phyloP scores from a whole-genome alignment of 2,888 invertebrate species.

The Tetramorium bicarinatum region DNA sequence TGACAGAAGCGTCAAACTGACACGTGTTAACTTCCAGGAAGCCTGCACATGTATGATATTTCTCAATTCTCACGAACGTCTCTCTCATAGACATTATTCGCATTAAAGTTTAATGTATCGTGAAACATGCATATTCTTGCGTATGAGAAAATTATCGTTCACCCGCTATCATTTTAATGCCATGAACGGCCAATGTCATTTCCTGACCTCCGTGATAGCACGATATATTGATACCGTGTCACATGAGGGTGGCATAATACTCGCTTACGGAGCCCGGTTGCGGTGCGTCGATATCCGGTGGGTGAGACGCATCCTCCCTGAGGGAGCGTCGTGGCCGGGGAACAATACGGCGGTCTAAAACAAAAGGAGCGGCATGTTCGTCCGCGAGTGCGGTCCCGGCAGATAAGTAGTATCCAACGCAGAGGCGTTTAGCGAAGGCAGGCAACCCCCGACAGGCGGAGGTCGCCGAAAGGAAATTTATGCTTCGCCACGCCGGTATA shows the following conservation, averaged over 20 bases:
- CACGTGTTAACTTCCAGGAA: not conserved
- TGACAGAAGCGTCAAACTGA: constrained; percentile 30
- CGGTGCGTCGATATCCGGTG: constrained; percentile 61
- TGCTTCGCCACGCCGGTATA: constrained; percentile 71
- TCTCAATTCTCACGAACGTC: constrained; percentile 37
- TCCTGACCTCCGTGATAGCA: constrained; percentile 21
- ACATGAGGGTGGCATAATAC: constrained; percentile 40
- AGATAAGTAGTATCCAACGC: constrained; percentile 73
- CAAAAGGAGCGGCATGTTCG: constrained; percentile 69
- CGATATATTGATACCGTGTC: constrained; percentile 18
- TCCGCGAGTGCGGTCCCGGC: constrained; percentile 61
- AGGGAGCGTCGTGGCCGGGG: constrained; percentile 53
- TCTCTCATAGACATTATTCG: not conserved
- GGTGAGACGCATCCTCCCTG: constrained; percentile 48
- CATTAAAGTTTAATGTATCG: constrained; percentile 42
- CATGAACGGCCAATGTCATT: constrained; percentile 36
- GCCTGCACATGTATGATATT: constrained; percentile 12
- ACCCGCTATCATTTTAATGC: constrained; percentile 27
- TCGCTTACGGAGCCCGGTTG: constrained; percentile 11
- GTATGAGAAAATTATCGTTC: constrained; percentile 21
- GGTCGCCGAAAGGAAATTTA: constrained; percentile 72
- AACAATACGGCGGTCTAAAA: constrained; percentile 70
- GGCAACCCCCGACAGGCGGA: constrained; percentile 28
- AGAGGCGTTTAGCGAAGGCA: constrained; percentile 51
- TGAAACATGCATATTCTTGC: constrained; percentile 9